Evolutionary conservation across 2,888 invertebrate species (phyloP).

Genomic region (Horisme vitalbata): DNA sequence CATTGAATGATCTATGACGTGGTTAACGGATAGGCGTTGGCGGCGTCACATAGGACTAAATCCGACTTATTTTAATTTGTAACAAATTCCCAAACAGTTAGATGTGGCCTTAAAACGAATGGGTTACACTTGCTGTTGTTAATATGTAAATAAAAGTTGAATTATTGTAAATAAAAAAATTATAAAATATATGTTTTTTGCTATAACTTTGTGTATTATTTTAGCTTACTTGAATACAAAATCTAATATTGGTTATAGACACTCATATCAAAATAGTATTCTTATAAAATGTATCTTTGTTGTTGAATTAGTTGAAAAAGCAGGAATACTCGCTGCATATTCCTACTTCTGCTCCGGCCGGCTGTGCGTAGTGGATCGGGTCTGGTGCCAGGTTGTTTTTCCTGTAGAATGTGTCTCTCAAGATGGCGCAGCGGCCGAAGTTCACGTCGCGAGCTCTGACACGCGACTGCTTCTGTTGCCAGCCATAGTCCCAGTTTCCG

Average conservation of each 20-base stretch:
- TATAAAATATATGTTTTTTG: slow-evolving; percentile 82
- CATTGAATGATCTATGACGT: slow-evolving; percentile 16
- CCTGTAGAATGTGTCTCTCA: slow-evolving; percentile 82
- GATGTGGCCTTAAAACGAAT: slow-evolving; percentile 62
- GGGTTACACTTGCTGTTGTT: slow-evolving; percentile 77
- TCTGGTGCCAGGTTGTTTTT: slow-evolving; percentile 80
- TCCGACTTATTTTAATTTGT: slow-evolving; percentile 51
- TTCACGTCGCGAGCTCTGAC: slow-evolving; percentile 60
- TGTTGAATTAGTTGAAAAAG: slow-evolving; percentile 35
- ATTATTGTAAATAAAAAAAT: slow-evolving; percentile 81
- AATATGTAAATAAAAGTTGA: slow-evolving; percentile 83
- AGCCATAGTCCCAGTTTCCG: slow-evolving; percentile 82
- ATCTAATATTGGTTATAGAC: too few species aligned
- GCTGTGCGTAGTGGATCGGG: slow-evolving; percentile 79
- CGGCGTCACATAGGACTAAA: slow-evolving; percentile 12
- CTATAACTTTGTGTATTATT: slow-evolving; percentile 59
- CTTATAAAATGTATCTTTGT: too few species aligned
- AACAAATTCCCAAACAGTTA: slow-evolving; percentile 70
- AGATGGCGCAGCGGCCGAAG: slow-evolving; percentile 75
- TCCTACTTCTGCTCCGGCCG: slow-evolving; percentile 63
- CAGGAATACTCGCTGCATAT: slow-evolving; percentile 72
- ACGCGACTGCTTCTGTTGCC: slow-evolving; percentile 76
- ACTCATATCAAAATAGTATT: too few species aligned
- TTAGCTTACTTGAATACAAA: background rate
- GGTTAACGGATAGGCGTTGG: slow-evolving; percentile 10